Percentiles rank a stretch among this genome's conserved stretches.
These are phyloP conservation scores for Pachydiplax longipennis DNA, from an alignment of 2,888 invertebrate species.

Conservation along the genomic window DNA sequence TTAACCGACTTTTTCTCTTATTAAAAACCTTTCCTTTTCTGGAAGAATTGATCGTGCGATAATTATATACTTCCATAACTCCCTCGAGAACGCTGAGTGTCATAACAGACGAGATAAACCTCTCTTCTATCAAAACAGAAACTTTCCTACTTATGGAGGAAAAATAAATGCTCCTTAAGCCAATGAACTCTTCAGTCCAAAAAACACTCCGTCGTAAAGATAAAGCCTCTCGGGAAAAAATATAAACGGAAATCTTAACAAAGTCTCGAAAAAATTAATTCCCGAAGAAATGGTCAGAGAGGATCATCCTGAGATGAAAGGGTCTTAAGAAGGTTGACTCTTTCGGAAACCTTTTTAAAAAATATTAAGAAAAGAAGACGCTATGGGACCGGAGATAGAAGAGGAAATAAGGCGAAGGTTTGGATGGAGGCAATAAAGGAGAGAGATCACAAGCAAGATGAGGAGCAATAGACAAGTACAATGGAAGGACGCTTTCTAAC, in stretches of 20 bases:
- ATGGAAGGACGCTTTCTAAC: not conserved
- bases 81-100: too few species aligned
- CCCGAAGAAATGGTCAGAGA: not conserved
- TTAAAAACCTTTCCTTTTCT: too few species aligned
- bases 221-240: not conserved
- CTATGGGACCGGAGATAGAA: not conserved
- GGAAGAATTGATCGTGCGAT: too few species aligned
- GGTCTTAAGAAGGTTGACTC: not conserved
- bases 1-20: too few species aligned
- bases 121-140: too few species aligned
- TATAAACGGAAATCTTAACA: not conserved
- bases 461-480: not conserved
- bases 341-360: not conserved
- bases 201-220: too few species aligned
- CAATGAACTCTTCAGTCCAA: too few species aligned
- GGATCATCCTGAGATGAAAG: not conserved
- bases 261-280: not conserved
- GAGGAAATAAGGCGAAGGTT: not conserved
- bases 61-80: too few species aligned
- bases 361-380: not conserved
- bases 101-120: too few species aligned
- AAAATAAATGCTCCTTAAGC: too few species aligned
- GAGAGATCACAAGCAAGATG: not conserved
- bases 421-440: not conserved
- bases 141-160: too few species aligned